These are phyloP conservation scores for Pseudomyrmex concolor DNA, from an alignment of 1,140 invertebrate species.

Conservation along the genomic window DNA sequence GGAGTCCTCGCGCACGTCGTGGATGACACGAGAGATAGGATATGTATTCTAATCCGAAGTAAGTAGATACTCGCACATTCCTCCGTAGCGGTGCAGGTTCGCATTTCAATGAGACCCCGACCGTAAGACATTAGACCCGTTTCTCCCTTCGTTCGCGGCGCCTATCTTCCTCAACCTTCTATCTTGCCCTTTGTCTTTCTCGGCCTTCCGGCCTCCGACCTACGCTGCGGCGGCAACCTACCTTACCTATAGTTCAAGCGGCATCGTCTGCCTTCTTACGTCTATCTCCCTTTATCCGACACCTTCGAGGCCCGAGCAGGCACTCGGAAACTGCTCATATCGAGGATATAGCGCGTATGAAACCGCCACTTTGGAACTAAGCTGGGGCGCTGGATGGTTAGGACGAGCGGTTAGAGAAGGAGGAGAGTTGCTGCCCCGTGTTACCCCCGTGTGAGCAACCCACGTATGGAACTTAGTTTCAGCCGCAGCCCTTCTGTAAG, in stretches of 20 bases:
- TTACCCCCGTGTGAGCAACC: constrained; percentile 50
- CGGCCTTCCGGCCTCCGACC: constrained; percentile 33
- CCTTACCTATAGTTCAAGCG: constrained; percentile 41
- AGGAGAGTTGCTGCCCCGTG: constrained; percentile 1
- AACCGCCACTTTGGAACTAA: constrained; percentile 78
- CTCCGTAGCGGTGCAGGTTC: constrained; percentile 43
- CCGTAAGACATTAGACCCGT: constrained; percentile 62
- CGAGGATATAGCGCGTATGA: constrained; percentile 70
- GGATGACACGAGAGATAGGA: constrained; percentile 72
- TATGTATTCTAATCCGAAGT: constrained; percentile 70
- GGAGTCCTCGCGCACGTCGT: constrained; percentile 58
- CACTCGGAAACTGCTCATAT: constrained; percentile 72
- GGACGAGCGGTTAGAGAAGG: constrained; percentile 54
- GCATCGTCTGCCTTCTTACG: constrained; percentile 47
- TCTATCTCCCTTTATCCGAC: constrained; percentile 62
- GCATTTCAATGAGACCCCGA: constrained; percentile 70
- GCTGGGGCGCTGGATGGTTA: constrained; percentile 54
- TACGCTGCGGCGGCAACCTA: constrained; percentile 30
- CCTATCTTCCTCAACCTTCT: constrained; percentile 53
- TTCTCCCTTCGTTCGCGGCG: constrained; percentile 15
- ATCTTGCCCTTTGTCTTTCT: constrained; percentile 41
- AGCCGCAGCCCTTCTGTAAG: constrained; percentile 44
- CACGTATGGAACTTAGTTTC: constrained; percentile 66
- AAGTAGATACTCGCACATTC: constrained; percentile 62
- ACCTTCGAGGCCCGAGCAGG: constrained; percentile 43